These are phyloP conservation scores for Otolemur garnettii DNA, from an alignment of 2,113 vertebrate species.

Conservation along the genomic window DNA sequence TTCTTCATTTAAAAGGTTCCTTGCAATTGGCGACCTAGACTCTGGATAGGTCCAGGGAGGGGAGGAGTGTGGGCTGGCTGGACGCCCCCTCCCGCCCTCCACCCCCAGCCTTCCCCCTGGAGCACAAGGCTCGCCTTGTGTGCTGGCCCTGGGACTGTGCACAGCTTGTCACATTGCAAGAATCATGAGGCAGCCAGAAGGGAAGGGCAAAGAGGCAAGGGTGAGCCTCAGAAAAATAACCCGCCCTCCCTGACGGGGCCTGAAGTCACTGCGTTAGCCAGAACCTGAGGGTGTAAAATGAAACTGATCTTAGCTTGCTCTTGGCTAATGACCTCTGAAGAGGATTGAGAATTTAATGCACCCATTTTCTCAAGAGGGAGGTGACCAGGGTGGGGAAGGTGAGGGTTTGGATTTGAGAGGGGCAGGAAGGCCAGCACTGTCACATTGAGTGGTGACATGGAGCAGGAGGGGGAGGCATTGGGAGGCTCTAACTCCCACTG, in stretches of 20 bases:
- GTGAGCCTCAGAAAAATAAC: background rate
- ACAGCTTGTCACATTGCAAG: rapidly evolving
- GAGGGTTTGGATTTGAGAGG: background rate
- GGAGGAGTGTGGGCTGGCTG: rapidly evolving
- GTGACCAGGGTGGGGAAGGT: background rate
- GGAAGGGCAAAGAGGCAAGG: no score
- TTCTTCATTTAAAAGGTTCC: rapidly evolving
- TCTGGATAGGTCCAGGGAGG: rapidly evolving
- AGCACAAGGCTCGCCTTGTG: background rate
- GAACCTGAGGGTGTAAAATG: background rate
- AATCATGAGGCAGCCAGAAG: background rate
- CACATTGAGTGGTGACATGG: background rate
- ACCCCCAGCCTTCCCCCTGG: rapidly evolving
- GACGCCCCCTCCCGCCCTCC: rapidly evolving
- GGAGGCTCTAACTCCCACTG: background rate
- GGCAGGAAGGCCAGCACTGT: rapidly evolving
- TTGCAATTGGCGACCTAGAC: rapidly evolving
- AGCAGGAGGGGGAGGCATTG: background rate
- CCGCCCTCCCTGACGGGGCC: rapidly evolving
- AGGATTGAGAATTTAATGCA: no score
- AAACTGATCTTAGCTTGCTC: rapidly evolving
- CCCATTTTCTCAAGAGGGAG: background rate
- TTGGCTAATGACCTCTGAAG: background rate
- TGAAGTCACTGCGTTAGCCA: background rate
- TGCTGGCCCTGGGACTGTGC: background rate